Conservation (phyloP, 1,140 invertebrate species). For the Rhynchophorus ferrugineus region DNA sequence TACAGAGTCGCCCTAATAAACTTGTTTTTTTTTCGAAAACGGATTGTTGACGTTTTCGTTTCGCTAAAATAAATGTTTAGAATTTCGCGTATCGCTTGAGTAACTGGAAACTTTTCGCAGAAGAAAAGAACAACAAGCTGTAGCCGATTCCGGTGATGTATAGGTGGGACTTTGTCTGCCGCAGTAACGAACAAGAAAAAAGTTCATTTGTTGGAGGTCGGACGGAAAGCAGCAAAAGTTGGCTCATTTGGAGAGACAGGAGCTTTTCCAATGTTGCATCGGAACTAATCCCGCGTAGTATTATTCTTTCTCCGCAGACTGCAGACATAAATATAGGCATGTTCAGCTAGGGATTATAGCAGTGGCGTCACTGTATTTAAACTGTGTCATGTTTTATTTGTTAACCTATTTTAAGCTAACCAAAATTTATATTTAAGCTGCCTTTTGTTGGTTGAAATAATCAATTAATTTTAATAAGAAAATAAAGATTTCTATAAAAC, state of each 20-base stretch:
- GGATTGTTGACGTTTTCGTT: slow-evolving; percentile 17
- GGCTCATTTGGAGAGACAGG: slow-evolving; percentile 39
- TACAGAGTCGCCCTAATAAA: no score
- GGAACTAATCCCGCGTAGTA: slow-evolving; percentile 38
- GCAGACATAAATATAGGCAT: slow-evolving; percentile 34
- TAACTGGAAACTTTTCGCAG: slow-evolving; percentile 19
- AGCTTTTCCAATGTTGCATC: slow-evolving; percentile 33
- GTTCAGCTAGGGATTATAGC: slow-evolving; percentile 10
- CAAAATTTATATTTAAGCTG: no score
- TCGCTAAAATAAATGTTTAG: slow-evolving; percentile 12
- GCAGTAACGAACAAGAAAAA: slow-evolving; percentile 34
- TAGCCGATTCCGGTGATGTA: slow-evolving; percentile 37
- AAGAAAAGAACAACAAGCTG: slow-evolving; percentile 21
- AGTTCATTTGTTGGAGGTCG: slow-evolving; percentile 39
- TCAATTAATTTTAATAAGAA: no score
- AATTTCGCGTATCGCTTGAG: slow-evolving; percentile 21
- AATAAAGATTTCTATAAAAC: no score
- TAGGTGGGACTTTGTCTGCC: slow-evolving; percentile 33
- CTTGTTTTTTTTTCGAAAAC: slow-evolving; percentile 10
- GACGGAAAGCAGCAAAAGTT: slow-evolving; percentile 37
- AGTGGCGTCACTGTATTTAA: slow-evolving; percentile 6
- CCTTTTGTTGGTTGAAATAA: no score
- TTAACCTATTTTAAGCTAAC: no score
- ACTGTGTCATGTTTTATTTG: no score
- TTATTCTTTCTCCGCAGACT: slow-evolving; percentile 34